Conservation (phyloP, 23 tunicate species). For the Ascidia mentula region DNA sequence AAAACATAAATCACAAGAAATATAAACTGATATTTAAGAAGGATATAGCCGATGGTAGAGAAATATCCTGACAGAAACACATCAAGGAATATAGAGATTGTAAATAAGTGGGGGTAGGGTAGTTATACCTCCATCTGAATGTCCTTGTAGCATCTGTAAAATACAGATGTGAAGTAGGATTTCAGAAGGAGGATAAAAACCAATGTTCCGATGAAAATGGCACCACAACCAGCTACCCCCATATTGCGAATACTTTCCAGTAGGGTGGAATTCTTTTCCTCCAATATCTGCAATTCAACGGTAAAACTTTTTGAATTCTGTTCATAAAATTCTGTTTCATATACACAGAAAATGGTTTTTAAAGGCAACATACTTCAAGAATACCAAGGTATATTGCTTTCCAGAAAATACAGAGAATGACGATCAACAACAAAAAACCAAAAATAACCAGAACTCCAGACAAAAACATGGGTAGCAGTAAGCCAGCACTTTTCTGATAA, state of each 20-base stretch:
- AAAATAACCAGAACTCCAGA: slow-evolving; percentile 27
- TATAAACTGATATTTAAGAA: no score
- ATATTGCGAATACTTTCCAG: background rate
- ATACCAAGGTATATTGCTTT: background rate
- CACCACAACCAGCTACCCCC: background rate
- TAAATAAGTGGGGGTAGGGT: no score
- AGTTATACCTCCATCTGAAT: slow-evolving; percentile 30
- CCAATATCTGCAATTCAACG: background rate
- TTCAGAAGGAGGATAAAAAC: slow-evolving; percentile 20
- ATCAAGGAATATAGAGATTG: no score
- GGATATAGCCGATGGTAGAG: no score
- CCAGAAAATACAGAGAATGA: slow-evolving; percentile 28
- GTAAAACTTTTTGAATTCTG: no score
- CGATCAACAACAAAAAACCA: slow-evolving; percentile 29
- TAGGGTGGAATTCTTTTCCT: background rate
- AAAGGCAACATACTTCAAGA: background rate
- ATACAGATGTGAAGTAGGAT: slow-evolving; percentile 31
- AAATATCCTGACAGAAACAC: no score
- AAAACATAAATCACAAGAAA: no score
- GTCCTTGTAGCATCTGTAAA: slow-evolving; percentile 40
- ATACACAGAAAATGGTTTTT: no score
- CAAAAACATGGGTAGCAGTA: slow-evolving; percentile 27
- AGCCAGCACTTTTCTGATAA: slow-evolving; percentile 31
- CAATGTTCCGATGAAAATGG: slow-evolving; percentile 21
- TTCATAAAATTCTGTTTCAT: no score